phyloP scores from a whole-genome alignment of 2,888 invertebrate species.

The Eubasilissa splendida region DNA sequence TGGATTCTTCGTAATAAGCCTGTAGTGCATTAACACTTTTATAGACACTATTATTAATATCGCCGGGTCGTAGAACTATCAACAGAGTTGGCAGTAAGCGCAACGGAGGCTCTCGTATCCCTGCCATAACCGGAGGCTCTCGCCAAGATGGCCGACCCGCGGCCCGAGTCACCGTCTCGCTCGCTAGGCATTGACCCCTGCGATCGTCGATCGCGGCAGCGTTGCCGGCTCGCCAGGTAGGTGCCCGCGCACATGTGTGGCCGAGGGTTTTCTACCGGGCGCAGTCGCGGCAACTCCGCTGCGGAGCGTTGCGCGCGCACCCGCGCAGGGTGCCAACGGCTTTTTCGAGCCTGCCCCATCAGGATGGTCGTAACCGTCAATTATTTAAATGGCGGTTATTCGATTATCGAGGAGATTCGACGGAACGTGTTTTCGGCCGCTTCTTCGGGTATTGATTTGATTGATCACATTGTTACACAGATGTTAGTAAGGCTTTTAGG shows the following conservation, averaged over 20 bases:
- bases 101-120: slow-evolving; percentile 36
- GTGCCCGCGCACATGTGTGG: slow-evolving; percentile 47
- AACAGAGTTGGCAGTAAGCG: slow-evolving; percentile 31
- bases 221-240: slow-evolving; percentile 46
- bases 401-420: slow-evolving; percentile 1
- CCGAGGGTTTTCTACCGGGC: slow-evolving; percentile 8
- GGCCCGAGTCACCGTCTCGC: slow-evolving; percentile 47
- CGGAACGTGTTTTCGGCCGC: slow-evolving; percentile 5
- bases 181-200: slow-evolving; percentile 53
- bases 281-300: slow-evolving; percentile 13
- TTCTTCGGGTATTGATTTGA: slow-evolving; percentile 29
- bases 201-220: background rate
- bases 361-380: slow-evolving; percentile 31
- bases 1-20: slow-evolving; percentile 17
- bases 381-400: slow-evolving; percentile 39
- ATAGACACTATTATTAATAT: slow-evolving; percentile 34
- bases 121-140: slow-evolving; percentile 41
- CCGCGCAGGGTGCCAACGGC: slow-evolving; percentile 42
- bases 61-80: slow-evolving; percentile 25
- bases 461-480: slow-evolving; percentile 28
- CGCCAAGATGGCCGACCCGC: slow-evolving; percentile 35
- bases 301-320: slow-evolving; percentile 27
- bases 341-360: slow-evolving; percentile 24
- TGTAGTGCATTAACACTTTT: slow-evolving; percentile 34
- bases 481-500: slow-evolving; percentile 16